A percentile compares a stretch with the other conserved stretches of the same genome.
phyloP scores from a whole-genome alignment of 2,888 invertebrate species.

The Harpalus rufipes region DNA sequence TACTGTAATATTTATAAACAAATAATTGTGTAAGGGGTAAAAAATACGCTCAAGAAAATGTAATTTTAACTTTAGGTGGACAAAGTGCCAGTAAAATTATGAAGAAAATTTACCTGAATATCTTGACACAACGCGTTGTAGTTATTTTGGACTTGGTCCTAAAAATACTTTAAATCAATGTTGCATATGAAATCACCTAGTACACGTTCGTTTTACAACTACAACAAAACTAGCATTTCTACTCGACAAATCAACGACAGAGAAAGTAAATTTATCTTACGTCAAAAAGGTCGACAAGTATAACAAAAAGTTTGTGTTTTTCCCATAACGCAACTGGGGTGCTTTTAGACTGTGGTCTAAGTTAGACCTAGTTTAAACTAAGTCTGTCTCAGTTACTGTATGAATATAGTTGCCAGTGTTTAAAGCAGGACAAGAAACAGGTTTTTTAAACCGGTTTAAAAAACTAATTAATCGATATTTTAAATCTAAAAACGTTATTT shows the following conservation, averaged over 20 bases:
- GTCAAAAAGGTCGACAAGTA: conserved; percentile 34
- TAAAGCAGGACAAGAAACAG: too few species aligned
- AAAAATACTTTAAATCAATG: conserved; percentile 27
- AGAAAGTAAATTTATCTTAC: conserved; percentile 32
- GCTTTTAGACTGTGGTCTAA: not conserved
- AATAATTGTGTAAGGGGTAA: not conserved
- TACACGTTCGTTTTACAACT: conserved; percentile 2
- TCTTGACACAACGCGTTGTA: not conserved
- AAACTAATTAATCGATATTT: too few species aligned
- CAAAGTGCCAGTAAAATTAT: conserved; percentile 1
- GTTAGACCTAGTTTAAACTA: too few species aligned
- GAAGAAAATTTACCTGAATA: conserved; percentile 9
- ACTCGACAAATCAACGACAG: not conserved
- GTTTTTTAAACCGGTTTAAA: too few species aligned
- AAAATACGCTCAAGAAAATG: not conserved
- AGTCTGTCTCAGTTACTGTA: too few species aligned
- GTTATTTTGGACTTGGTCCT: conserved; percentile 31
- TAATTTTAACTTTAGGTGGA: not conserved
- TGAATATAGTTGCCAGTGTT: too few species aligned
- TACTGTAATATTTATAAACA: too few species aligned
- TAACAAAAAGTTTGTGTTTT: conserved; percentile 11
- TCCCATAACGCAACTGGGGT: not conserved
- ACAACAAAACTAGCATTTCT: conserved; percentile 32
- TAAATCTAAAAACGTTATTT: too few species aligned
- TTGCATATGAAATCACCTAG: conserved; percentile 15